Percentiles rank a stretch among this genome's conserved stretches.
phyloP scores from a whole-genome alignment of 2,888 invertebrate genomes.

The Chrysomela aeneicollis region DNA sequence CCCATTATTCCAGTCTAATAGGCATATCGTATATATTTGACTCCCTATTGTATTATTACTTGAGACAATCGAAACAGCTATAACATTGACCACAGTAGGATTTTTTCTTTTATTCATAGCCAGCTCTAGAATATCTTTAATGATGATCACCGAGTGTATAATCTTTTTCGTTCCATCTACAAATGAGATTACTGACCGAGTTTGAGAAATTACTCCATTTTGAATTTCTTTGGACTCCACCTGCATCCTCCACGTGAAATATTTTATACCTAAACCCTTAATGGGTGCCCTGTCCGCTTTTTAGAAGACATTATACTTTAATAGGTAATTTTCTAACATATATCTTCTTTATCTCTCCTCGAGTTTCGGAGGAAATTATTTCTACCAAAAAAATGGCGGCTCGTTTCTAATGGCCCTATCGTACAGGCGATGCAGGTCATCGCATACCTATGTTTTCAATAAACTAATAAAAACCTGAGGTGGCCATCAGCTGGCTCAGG shows the following conservation, averaged over 20 bases:
- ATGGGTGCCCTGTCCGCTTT: slow-evolving; percentile 1
- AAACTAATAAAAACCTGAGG: slow-evolving; percentile 41
- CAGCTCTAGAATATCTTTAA: no score
- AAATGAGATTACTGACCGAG: neutral
- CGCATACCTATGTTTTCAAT: slow-evolving; percentile 38
- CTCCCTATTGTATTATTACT: no score
- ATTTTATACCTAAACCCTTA: slow-evolving; percentile 4
- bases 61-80: no score
- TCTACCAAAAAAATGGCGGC: slow-evolving; percentile 46
- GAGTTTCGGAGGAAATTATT: slow-evolving; percentile 19
- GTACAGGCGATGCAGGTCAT: slow-evolving; percentile 30
- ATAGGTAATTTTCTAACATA: slow-evolving; percentile 16
- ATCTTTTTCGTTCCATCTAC: neutral
- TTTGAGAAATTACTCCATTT: slow-evolving; percentile 4
- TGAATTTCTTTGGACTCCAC: neutral
- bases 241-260: neutral
- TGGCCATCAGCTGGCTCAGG: slow-evolving; percentile 34
- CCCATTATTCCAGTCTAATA: no score
- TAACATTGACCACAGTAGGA: no score
- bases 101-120: neutral
- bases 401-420: slow-evolving; percentile 35
- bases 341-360: slow-evolving; percentile 21
- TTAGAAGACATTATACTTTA: slow-evolving; percentile 12
- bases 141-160: neutral
- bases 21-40: no score